Evolutionary conservation across 2,113 vertebrate species (phyloP).

Genomic region (human (Homo sapiens)): GRCh38 chr1:209166001-209166500

Average conservation of each 20-base stretch:
- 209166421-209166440: not conserved
- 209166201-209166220: not conserved
- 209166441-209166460: not conserved
- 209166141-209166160: not conserved
- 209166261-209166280: not conserved
- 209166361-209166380: not conserved
- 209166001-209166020: not conserved
- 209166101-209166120: not conserved
- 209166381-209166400: not conserved
- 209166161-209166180: not conserved
- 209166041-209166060: not conserved
- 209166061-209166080: not conserved
- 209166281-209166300: not conserved
- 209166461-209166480: not conserved
- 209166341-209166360: not conserved
- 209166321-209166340: not conserved
- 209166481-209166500: not conserved
- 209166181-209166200: not conserved
- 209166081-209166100: not conserved
- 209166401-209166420: not conserved
- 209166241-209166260: not conserved
- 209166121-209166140: not conserved
- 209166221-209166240: not conserved
- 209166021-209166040: not conserved
- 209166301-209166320: not conserved